Percentiles rank a stretch among this genome's conserved stretches.
Conservation (phyloP, 2,888 invertebrate genomes). For the Catocala fraxini region DNA sequence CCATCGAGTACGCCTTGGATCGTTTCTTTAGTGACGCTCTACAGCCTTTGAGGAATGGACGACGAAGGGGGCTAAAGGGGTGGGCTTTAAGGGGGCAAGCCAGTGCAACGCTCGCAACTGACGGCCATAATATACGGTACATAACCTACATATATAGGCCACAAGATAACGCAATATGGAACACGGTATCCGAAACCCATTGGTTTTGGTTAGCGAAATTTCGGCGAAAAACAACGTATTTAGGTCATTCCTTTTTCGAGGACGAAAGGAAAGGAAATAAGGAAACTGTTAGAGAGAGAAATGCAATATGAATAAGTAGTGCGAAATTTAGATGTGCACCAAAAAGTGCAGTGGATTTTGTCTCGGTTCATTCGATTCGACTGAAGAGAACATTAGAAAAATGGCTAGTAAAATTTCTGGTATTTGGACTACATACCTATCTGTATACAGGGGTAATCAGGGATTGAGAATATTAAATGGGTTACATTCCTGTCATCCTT, state of each 20-base stretch:
- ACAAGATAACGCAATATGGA: constrained; percentile 54
- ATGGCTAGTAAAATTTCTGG: too few relatives aligned
- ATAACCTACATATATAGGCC: constrained; percentile 48
- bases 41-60: constrained; percentile 65
- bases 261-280: constrained; percentile 2
- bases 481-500: too few relatives aligned
- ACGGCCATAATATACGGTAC: constrained; percentile 56
- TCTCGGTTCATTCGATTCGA: too few relatives aligned
- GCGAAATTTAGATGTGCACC: neutral
- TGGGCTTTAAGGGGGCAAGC: constrained; percentile 32
- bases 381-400: too few relatives aligned
- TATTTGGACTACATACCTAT: too few relatives aligned
- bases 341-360: neutral
- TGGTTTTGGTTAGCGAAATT: constrained; percentile 47
- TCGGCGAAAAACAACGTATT: constrained; percentile 38
- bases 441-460: too few relatives aligned
- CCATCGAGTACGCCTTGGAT: constrained; percentile 39
- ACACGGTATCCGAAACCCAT: constrained; percentile 53
- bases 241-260: constrained; percentile 34
- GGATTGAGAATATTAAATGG: too few relatives aligned
- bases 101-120: constrained; percentile 64
- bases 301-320: neutral
- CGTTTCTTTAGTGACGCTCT: constrained; percentile 61
- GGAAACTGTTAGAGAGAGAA: neutral
- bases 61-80: constrained; percentile 25